Base-by-base conservation (phyloP, 1,140 invertebrate species). In the Luehdorfia chinensis region DNA sequence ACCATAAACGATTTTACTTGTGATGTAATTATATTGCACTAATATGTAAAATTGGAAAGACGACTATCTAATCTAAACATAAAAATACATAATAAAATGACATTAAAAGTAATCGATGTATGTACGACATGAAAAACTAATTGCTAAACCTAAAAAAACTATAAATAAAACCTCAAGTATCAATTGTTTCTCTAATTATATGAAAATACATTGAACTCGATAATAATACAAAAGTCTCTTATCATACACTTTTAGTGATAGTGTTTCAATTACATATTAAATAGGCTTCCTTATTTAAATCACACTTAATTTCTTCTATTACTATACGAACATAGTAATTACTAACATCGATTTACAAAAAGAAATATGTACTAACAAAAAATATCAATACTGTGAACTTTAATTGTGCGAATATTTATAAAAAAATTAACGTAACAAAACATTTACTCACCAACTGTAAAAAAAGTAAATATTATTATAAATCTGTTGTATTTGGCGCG, bases 11-110 rank as follows among this genome's bases (percentile, higher is more conserved):
- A 41, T 14, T 27, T 27, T 27, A 43, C 16, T 28, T 30, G 39
- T 43, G 39, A 43, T 43, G 23, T 14, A n/a, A n/a, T n/a, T n/a
- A 41, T 41, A 30, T 43, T 43, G 39, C 39, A 43, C 39, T 43
- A 28, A 30, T 16, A 43, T 28, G 28, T 27, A 30, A 30, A 43
- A 41, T 30, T 28, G 14, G 1, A 30, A 30, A 9, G 7, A 34
- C 23, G 9, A 30, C 13, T 43, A 43, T 27, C 15, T 28, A 43
- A 28, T 13, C 39, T 43, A 28, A 30, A 30, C 4, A 4, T n/a
- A 12, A 4, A 12, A 31, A 6, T 28, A 28, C n/a, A 31, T 31
- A 21, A n/a, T 16, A 30, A 30, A 43, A 4, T 30, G 11, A 9
- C 11, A 19, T 4, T 41, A 41, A 14, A 14, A 8, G 25, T 43